Evolutionary conservation across 1,140 invertebrate species (phyloP), one percentile per base, ranked within the genome.

Genomic region (Achatina immaculata): DNA sequence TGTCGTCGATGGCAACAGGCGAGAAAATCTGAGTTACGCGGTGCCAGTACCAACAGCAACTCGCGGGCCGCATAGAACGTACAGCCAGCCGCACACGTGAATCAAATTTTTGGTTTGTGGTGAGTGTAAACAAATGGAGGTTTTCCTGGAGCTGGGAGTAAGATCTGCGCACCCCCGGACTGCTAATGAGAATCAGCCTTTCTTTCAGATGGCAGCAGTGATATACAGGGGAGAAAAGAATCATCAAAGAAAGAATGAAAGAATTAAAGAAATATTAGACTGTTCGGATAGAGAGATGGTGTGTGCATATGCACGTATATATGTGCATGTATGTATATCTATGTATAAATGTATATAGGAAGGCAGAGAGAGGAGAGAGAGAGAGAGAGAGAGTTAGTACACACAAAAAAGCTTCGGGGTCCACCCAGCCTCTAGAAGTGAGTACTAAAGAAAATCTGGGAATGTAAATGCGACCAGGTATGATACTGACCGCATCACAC

Each of bases 51-150:
- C 6, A 31, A 28, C 16, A 62, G 1, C 4, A 6, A 28, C 45
- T 19, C 7, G 19, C 45, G 7, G 9, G 58, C n/a, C 6, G 28
- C n/a, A n/a, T n/a, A n/a, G n/a, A n/a, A n/a, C n/a, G 4, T 9
- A 62, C n/a, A 34, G 31, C 31, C 58, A 31, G 28, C 58, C 28
- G 1, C 9, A 69, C 68, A 69, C 36, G 14, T 43, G 68, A 69
- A 69, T 69, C 38, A 11, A 69, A 69, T 69, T 69, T 28, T 69
- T 42, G 36, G 36, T 69, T 69, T 69, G 68, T 69, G 31, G 68
- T 43, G 36, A 40, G 68, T 69, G 24, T 69, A 69, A 69, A 69
- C 68, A 69, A 42, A 42, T 6, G 3, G 38, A 43, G 68, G 24
- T 42, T 16, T 69, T n/a, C n/a, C 2, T 1, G 11, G 11, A 11